Evolutionary conservation across 2,888 invertebrate species (phyloP).

Genomic region (Trichacis sp.): DNA sequence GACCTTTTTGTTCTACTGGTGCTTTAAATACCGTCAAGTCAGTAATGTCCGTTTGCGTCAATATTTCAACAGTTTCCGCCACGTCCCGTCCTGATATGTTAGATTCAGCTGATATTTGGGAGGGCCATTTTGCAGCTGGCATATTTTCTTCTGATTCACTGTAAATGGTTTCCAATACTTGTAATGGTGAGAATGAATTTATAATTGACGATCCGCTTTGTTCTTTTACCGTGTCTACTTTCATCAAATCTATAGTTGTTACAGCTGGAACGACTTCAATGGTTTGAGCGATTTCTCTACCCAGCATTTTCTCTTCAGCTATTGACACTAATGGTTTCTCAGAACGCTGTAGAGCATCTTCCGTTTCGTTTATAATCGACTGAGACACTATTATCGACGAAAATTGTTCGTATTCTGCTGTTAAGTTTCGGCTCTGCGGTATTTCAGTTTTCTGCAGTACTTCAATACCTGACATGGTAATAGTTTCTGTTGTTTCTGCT

Average conservation of each 20-base stretch:
- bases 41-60: slow-evolving; percentile 45
- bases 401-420: slow-evolving; percentile 39
- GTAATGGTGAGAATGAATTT: slow-evolving; percentile 48
- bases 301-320: slow-evolving; percentile 54
- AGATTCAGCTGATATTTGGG: slow-evolving; percentile 44
- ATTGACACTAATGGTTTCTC: slow-evolving; percentile 50
- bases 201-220: slow-evolving; percentile 39
- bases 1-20: slow-evolving; percentile 42
- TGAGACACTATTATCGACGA: slow-evolving; percentile 42
- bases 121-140: slow-evolving; percentile 24
- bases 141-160: slow-evolving; percentile 27
- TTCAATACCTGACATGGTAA: slow-evolving; percentile 48
- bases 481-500: slow-evolving; percentile 53
- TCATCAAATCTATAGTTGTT: slow-evolving; percentile 52
- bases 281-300: slow-evolving; percentile 57
- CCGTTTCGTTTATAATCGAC: slow-evolving; percentile 32
- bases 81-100: slow-evolving; percentile 55
- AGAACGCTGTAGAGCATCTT: slow-evolving; percentile 35
- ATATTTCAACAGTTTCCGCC: slow-evolving; percentile 61
- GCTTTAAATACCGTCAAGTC: slow-evolving; percentile 25
- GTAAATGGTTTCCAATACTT: slow-evolving; percentile 46
- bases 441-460: slow-evolving; percentile 49
- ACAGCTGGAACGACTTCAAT: slow-evolving; percentile 50
- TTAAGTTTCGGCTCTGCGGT: slow-evolving; percentile 39
- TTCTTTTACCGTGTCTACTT: slow-evolving; percentile 34